Evolutionary conservation across 2,797 vertebrate species (phyloP), one percentile per base, ranked within the genome.

Genomic region (Pseudomugil gertrudae): DNA sequence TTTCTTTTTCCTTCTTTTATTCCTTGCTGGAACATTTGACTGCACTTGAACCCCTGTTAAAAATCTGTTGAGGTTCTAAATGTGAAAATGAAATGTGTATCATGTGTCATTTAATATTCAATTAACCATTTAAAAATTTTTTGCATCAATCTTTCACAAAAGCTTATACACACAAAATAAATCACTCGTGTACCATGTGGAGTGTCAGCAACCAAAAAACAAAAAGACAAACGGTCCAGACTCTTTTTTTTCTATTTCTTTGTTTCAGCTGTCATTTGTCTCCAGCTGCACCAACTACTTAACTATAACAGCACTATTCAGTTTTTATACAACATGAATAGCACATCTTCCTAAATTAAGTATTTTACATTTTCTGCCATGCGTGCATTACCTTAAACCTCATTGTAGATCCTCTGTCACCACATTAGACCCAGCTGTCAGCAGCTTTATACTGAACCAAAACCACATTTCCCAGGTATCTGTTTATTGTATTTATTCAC

Each of bases 351-450:
- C 48, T 47, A 78, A 62, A 76, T 27, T 14, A 35, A 21, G 1
- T 8, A 4, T 17, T 57, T 51, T 33, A 33, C 11, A 0, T 53
- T 51, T 19, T 30, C 8, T 66, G 13, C 72, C 43, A 57, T 66
- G 58, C 60, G 38, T 51, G 54, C 36, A 63, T 79, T 56, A 67
- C 62, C 60, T 38, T 61, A 62, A 78, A 78, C 36, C 57, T 57
- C 52, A 6, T 13, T 48, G 23, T 50, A 76, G 66, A 76, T 38
- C 33, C 58, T 76, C 71, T 53, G 53, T 66, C 55, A 67, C 66
- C 76, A 77, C 69, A 70, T 83, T 66, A 80, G 50, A 63, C 56
- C 63, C 57, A 60, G 67, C 82, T 90, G 76, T 85, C 82, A 79
- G 14, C 82, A 56, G 45, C 83, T 80, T 88, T 52, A 72, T 63